Evolutionary conservation across 2,113 vertebrate genomes (phyloP).

Genomic region (Psittacula cyanocephala): DNA sequence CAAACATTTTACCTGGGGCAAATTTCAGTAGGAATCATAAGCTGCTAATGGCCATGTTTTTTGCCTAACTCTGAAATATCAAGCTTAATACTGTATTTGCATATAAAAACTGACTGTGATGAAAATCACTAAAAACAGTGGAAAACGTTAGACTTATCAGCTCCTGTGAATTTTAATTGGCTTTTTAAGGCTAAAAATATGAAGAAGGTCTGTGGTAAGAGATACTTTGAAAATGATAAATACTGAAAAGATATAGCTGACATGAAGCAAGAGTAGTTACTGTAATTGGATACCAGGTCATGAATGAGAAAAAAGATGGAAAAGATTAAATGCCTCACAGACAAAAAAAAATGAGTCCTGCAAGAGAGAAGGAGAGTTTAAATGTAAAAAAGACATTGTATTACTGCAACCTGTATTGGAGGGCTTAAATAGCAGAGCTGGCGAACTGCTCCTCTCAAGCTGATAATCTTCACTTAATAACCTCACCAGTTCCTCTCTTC

Average conservation of each 20-base stretch:
- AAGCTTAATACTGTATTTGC: conserved; percentile 20
- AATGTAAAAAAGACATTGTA: conserved; percentile 17
- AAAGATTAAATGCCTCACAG: conserved; percentile 43
- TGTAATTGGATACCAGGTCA: conserved; percentile 54
- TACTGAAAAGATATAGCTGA: conserved; percentile 47
- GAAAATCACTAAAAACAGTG: conserved; percentile 22
- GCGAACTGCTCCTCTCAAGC: background rate
- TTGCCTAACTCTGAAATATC: conserved; percentile 21
- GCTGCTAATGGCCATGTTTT: conserved; percentile 4
- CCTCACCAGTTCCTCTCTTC: background rate
- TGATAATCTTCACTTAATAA: background rate
- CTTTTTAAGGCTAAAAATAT: conserved; percentile 48
- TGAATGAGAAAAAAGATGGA: conserved; percentile 52
- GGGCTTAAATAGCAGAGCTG: background rate
- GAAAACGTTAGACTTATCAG: conserved; percentile 4
- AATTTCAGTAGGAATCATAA: conserved; percentile 45
- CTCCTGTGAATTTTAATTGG: conserved; percentile 52
- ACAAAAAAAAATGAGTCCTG: conserved; percentile 47
- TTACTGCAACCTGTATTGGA: conserved; percentile 18
- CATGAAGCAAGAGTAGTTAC: conserved; percentile 55
- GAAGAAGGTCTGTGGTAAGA: background rate
- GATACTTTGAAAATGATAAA: conserved; percentile 55
- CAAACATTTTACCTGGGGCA: conserved; percentile 35
- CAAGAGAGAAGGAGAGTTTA: background rate
- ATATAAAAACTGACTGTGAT: conserved; percentile 32